phyloP scores from a whole-genome alignment of 2,113 vertebrate species.

The Onychostoma macrolepis region DNA sequence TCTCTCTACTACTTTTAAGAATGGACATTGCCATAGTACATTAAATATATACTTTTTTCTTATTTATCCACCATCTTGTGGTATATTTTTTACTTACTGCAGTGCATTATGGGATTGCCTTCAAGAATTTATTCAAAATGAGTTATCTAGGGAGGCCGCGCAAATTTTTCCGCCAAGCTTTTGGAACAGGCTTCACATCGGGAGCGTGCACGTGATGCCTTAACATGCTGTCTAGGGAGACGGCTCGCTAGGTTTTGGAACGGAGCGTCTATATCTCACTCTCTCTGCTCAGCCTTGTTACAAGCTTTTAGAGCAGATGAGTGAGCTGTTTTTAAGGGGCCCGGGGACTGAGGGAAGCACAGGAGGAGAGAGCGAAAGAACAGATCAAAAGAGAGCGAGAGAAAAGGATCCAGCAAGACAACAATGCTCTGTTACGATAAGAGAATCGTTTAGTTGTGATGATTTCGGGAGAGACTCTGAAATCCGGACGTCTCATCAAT shows the following conservation, averaged over 20 bases:
- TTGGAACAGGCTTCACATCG: not conserved
- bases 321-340: slow-evolving; percentile 30
- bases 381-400: slow-evolving; percentile 33
- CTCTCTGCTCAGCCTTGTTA: slow-evolving; percentile 23
- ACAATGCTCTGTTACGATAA: slow-evolving; percentile 33
- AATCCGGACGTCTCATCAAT: slow-evolving; percentile 28
- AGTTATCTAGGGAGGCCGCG: not conserved
- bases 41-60: not conserved
- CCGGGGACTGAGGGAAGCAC: slow-evolving; percentile 40
- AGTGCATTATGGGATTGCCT: not conserved
- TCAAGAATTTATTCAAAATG: not conserved
- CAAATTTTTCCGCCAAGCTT: not conserved
- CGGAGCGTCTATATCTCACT: slow-evolving; percentile 9
- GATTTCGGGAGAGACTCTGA: slow-evolving; percentile 8
- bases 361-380: slow-evolving; percentile 51
- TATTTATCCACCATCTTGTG: not conserved
- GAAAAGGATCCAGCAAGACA: slow-evolving; percentile 17
- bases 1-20: not conserved
- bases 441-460: slow-evolving; percentile 45
- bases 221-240: slow-evolving; percentile 16
- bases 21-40: not conserved
- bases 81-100: not conserved
- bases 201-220: not conserved
- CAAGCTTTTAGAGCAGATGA: slow-evolving; percentile 24
- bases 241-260: slow-evolving; percentile 27